phyloP scores from a whole-genome alignment of 2,888 invertebrate genomes.

The Callimorpha dominula region DNA sequence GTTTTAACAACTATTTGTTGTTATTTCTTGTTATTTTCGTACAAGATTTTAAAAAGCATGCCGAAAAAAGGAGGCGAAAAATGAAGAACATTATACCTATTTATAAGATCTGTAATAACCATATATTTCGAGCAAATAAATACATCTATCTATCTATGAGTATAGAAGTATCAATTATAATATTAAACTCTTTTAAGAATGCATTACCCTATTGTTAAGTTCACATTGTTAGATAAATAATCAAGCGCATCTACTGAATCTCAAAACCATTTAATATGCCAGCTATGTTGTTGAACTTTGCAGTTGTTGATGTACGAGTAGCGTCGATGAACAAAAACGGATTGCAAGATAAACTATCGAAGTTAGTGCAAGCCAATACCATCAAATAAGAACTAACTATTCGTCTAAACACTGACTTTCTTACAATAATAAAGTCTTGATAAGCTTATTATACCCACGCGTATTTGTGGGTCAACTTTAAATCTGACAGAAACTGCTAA shows the following conservation, averaged over 20 bases:
- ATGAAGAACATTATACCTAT: too few species aligned
- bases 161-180: too few species aligned
- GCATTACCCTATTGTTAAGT: background rate
- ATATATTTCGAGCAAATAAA: too few species aligned
- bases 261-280: background rate
- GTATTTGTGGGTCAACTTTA: background rate
- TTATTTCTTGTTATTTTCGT: too few species aligned
- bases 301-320: background rate
- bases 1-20: too few species aligned
- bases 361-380: conserved; percentile 11
- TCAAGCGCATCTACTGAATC: background rate
- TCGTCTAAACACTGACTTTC: conserved; percentile 15
- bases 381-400: conserved; percentile 9
- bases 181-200: background rate
- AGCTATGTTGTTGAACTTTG: conserved; percentile 4
- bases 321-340: conserved; percentile 12
- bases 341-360: conserved; percentile 11
- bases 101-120: too few species aligned
- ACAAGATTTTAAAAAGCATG: too few species aligned
- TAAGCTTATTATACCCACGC: background rate
- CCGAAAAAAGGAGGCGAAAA: too few species aligned
- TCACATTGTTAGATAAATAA: background rate
- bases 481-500: background rate
- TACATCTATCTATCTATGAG: background rate
- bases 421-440: background rate